Evolutionary conservation across 2,797 vertebrate genomes (phyloP).

Genomic region (Cetoscarus ocellatus): DNA sequence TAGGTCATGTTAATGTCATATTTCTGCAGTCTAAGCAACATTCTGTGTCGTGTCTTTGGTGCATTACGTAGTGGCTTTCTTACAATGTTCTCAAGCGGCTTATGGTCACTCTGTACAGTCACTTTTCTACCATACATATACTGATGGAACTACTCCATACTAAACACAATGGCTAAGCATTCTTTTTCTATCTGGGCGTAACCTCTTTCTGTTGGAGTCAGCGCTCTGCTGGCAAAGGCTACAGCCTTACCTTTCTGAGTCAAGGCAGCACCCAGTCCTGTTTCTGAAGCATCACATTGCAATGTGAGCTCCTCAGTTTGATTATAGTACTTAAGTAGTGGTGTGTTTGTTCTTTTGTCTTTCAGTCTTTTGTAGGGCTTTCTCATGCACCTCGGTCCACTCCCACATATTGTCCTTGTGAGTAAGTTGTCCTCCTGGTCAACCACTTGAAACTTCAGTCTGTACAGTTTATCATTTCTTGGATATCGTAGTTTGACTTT

Average conservation of each 20-base stretch:
- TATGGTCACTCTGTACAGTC: too few species aligned
- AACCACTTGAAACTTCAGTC: slow-evolving; percentile 26
- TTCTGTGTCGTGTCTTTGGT: too few species aligned
- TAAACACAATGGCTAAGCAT: too few species aligned
- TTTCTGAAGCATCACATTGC: slow-evolving; percentile 36
- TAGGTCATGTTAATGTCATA: too few species aligned
- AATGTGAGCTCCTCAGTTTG: slow-evolving; percentile 4
- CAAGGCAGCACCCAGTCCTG: slow-evolving; percentile 9
- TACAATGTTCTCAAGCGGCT: too few species aligned
- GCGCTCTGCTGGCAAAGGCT: not conserved
- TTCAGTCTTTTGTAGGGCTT: too few species aligned
- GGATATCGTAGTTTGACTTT: slow-evolving; percentile 39
- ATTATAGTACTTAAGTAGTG: slow-evolving; percentile 32
- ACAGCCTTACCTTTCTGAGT: not conserved
- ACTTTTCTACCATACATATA: too few species aligned
- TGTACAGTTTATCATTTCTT: slow-evolving; percentile 43
- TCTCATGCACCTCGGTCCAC: too few species aligned
- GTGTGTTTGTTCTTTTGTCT: not conserved
- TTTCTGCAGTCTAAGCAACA: too few species aligned
- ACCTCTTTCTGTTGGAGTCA: not conserved
- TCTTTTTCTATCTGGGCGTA: slow-evolving; percentile 32
- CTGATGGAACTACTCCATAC: too few species aligned
- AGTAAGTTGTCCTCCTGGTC: not conserved
- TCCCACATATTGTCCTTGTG: too few species aligned
- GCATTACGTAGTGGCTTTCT: too few species aligned